Evolutionary conservation across 2,797 vertebrate genomes (phyloP).

Genomic region (Fundulus diaphanus): DNA sequence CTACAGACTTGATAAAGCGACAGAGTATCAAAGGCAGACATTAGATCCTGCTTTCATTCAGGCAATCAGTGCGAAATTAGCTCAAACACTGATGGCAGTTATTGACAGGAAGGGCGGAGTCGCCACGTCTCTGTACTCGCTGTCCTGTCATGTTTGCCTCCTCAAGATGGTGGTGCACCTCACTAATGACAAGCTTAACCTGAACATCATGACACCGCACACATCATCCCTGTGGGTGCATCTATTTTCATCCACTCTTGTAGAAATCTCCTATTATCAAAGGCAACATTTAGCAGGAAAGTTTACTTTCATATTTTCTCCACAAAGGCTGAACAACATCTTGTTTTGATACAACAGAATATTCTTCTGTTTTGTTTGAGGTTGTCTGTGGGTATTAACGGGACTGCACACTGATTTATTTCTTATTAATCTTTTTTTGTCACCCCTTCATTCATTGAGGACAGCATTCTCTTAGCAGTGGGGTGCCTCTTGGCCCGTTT

Average conservation of each 20-base stretch:
- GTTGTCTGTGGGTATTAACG: no score
- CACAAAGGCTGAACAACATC: constrained; percentile 8
- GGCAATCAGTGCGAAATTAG: constrained; percentile 48
- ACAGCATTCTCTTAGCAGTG: no score
- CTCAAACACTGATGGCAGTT: constrained; percentile 52
- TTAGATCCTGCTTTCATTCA: constrained; percentile 54
- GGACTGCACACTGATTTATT: no score
- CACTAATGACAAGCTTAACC: constrained; percentile 39
- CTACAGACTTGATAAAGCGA: constrained; percentile 49
- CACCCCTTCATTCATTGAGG: no score
- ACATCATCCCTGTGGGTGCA: constrained; percentile 19
- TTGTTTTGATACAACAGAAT: constrained; percentile 9
- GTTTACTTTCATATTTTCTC: constrained; percentile 25
- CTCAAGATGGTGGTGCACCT: constrained; percentile 17
- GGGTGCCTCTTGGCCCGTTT: no score
- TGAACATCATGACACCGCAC: constrained; percentile 36
- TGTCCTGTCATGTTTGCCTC: constrained; percentile 38
- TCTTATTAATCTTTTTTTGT: no score
- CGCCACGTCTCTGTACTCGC: constrained; percentile 3
- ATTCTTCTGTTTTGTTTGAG: no score
- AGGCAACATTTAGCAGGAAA: constrained; percentile 22
- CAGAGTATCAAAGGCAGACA: constrained; percentile 51
- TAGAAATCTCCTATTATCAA: constrained; percentile 14
- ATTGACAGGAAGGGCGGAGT: constrained; percentile 39
- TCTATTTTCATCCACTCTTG: constrained; percentile 22